Evolutionary conservation across 2,888 invertebrate genomes (phyloP).

Genomic region (Mythimna impura): DNA sequence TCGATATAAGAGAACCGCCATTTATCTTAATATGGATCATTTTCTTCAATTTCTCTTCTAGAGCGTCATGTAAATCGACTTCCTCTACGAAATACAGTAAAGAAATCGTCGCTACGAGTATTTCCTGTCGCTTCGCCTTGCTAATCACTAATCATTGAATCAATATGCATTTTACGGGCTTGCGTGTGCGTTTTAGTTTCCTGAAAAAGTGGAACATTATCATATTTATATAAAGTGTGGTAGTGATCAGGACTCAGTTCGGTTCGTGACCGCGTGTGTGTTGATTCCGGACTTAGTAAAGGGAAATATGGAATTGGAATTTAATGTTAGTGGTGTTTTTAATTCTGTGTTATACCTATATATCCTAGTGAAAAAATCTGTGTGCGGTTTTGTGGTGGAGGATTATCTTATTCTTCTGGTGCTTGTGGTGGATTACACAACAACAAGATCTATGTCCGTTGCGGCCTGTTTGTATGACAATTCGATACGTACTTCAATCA

Average conservation of each 20-base stretch:
- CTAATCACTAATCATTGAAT: conserved; percentile 72
- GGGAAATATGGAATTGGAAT: conserved; percentile 33
- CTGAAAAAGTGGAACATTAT: conserved; percentile 85
- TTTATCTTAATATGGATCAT: conserved; percentile 28
- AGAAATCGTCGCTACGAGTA: conserved; percentile 37
- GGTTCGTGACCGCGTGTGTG: conserved; percentile 45
- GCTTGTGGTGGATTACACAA: not conserved
- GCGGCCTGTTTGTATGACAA: not conserved
- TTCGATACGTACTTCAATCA: not conserved
- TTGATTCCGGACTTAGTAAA: conserved; percentile 26
- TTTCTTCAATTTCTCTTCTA: conserved; percentile 27
- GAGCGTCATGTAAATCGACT: conserved; percentile 18
- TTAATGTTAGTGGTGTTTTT: conserved; percentile 38
- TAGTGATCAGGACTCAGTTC: conserved; percentile 55
- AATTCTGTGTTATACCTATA: not conserved
- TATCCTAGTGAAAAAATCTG: not conserved
- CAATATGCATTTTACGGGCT: conserved; percentile 67
- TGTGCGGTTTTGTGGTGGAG: not conserved
- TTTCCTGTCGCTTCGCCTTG: conserved; percentile 65
- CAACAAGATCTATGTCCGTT: not conserved
- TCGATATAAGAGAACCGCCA: not conserved
- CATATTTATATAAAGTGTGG: conserved; percentile 81
- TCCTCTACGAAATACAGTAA: conserved; percentile 27
- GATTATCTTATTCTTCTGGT: not conserved
- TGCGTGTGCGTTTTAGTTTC: conserved; percentile 79